Percentiles rank a stretch among this genome's conserved stretches.
Conservation (phyloP, 2,797 vertebrate genomes). For the Fistularia commersonii region DNA sequence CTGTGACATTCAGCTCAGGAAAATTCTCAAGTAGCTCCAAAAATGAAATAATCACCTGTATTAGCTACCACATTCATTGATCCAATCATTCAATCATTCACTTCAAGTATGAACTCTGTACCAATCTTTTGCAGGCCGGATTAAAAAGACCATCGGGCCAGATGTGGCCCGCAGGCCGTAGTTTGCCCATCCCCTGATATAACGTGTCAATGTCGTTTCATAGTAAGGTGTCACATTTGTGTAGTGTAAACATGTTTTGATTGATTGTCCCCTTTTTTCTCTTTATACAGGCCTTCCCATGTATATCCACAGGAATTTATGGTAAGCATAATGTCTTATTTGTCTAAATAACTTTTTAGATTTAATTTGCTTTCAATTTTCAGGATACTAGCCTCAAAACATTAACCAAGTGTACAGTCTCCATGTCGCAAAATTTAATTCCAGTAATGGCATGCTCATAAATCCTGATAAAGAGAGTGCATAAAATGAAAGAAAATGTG, state of each 20-base stretch:
- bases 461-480: neutral
- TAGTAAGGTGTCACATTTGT: constrained; percentile 2
- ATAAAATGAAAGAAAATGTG: neutral
- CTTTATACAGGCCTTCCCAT: constrained; percentile 90
- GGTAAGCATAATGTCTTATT: constrained; percentile 76
- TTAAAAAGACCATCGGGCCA: too few relatives aligned
- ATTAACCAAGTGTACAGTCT: too few relatives aligned
- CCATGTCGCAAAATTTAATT: too few relatives aligned
- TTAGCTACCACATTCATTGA: too few relatives aligned
- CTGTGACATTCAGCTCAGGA: too few relatives aligned
- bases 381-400: neutral
- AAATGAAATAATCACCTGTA: too few relatives aligned
- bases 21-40: too few relatives aligned
- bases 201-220: neutral
- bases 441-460: neutral
- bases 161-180: too few relatives aligned
- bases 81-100: too few relatives aligned
- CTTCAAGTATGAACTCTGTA: too few relatives aligned
- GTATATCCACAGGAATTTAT: constrained; percentile 99
- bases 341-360: neutral
- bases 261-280: constrained; percentile 38
- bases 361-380: neutral
- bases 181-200: neutral
- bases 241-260: constrained; percentile 27
- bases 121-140: too few relatives aligned